A percentile compares a stretch with the other conserved stretches of the same genome.
These are phyloP conservation scores for Eulithis testata DNA, from an alignment of 2,888 invertebrate species.

Conservation along the genomic window DNA sequence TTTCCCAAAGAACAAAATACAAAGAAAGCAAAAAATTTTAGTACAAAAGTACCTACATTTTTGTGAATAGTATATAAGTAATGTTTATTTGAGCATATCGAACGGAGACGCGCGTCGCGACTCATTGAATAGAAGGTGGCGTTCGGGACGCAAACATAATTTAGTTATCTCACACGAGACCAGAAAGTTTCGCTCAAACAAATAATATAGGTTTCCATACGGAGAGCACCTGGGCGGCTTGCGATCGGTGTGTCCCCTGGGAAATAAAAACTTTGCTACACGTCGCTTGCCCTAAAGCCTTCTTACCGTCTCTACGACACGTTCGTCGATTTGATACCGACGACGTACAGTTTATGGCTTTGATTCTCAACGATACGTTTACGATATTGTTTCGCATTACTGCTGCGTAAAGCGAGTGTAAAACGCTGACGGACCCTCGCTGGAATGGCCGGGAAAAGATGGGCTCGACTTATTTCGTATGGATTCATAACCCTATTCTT, in stretches of 20 bases:
- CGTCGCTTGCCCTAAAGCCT: conserved; percentile 82
- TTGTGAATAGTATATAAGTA: conserved; percentile 32
- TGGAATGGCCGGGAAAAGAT: conserved; percentile 21
- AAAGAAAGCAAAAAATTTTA: conserved; percentile 8
- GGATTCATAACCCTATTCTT: conserved; percentile 33
- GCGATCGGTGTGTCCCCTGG: conserved; percentile 82
- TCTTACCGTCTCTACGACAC: conserved; percentile 76
- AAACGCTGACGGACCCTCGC: conserved; percentile 46
- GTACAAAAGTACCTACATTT: conserved; percentile 10
- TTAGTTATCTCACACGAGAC: conserved; percentile 81
- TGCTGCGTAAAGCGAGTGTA: conserved; percentile 64
- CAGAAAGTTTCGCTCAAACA: conserved; percentile 82
- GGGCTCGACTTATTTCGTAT: conserved; percentile 22
- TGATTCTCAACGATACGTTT: conserved; percentile 80
- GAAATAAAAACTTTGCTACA: conserved; percentile 85
- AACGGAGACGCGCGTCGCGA: conserved; percentile 49
- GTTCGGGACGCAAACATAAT: conserved; percentile 77
- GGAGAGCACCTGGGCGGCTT: conserved; percentile 81
- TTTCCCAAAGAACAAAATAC: not conserved
- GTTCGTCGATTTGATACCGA: conserved; percentile 78
- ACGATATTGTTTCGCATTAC: conserved; percentile 78
- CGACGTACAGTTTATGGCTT: conserved; percentile 77
- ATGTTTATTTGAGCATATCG: conserved; percentile 54
- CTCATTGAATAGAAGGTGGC: conserved; percentile 73
- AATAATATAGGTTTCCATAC: conserved; percentile 83